phyloP scores from a whole-genome alignment of 2,113 vertebrate species.

The Ictalurus punctatus region DNA sequence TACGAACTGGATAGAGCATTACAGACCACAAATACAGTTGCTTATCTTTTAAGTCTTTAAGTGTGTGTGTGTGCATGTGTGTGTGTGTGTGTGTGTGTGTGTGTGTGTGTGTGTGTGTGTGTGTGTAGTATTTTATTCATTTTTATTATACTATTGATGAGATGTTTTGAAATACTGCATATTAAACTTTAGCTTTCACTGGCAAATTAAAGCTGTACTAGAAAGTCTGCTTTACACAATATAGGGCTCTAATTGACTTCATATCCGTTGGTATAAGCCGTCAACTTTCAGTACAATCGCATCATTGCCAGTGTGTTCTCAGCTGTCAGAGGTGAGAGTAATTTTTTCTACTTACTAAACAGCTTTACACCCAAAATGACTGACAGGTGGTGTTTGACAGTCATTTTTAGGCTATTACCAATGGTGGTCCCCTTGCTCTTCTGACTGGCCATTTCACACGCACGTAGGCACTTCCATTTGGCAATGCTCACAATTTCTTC shows the following conservation, averaged over 20 bases:
- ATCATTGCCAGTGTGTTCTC: background rate
- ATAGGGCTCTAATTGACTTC: background rate
- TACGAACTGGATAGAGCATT: background rate
- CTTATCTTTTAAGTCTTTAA: background rate
- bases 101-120: background rate
- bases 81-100: background rate
- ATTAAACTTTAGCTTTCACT: background rate
- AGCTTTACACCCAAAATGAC: slow-evolving; percentile 35
- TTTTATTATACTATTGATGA: background rate
- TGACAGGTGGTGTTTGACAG: slow-evolving; percentile 54
- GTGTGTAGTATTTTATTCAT: background rate
- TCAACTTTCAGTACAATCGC: background rate
- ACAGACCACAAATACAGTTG: background rate
- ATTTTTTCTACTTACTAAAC: slow-evolving; percentile 13
- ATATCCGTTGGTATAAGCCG: background rate
- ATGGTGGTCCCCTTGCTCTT: slow-evolving; percentile 1
- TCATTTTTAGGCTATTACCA: background rate
- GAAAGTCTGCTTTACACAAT: background rate
- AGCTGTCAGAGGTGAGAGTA: slow-evolving; percentile 20
- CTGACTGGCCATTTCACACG: background rate
- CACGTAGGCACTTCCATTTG: slow-evolving; percentile 1
- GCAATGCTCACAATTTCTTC: slow-evolving; percentile 15
- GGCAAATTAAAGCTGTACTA: background rate
- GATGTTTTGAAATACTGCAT: background rate
- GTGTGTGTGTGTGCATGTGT: background rate